phyloP scores from a whole-genome alignment of 2,888 invertebrate species.

The Petrophora chlorosata region DNA sequence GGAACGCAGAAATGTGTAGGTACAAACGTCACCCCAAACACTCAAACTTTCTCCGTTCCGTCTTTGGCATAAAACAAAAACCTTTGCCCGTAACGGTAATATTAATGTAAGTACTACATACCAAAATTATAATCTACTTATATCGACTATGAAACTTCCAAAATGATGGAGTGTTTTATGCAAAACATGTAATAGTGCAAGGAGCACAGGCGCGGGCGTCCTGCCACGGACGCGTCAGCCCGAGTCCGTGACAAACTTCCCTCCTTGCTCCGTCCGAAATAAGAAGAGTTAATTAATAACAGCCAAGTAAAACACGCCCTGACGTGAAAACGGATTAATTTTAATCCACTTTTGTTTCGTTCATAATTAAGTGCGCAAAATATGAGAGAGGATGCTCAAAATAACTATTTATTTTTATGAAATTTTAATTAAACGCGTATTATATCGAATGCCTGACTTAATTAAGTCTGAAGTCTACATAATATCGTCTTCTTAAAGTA shows the following conservation, averaged over 20 bases:
- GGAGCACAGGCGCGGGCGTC: no score
- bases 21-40: no score
- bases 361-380: slow-evolving; percentile 10
- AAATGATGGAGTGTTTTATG: slow-evolving; percentile 15
- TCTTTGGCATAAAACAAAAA: no score
- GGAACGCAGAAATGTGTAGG: no score
- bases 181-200: no score
- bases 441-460: slow-evolving; percentile 2
- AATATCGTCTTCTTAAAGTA: no score
- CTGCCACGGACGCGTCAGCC: background rate
- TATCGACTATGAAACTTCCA: slow-evolving; percentile 19
- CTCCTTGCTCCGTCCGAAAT: no score
- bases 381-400: slow-evolving; percentile 1
- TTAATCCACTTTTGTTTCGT: slow-evolving; percentile 16
- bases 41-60: no score
- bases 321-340: slow-evolving; percentile 23
- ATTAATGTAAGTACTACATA: no score
- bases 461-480: slow-evolving; percentile 9
- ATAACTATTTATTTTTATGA: slow-evolving; percentile 10
- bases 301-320: slow-evolving; percentile 30
- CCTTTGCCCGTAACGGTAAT: no score
- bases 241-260: slow-evolving; percentile 28
- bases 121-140: no score
- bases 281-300: slow-evolving; percentile 40
- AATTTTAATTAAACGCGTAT: slow-evolving; percentile 9